These are phyloP conservation scores for Atherinosoma microstoma DNA, from an alignment of 2,797 vertebrate genomes.

Conservation along the genomic window DNA sequence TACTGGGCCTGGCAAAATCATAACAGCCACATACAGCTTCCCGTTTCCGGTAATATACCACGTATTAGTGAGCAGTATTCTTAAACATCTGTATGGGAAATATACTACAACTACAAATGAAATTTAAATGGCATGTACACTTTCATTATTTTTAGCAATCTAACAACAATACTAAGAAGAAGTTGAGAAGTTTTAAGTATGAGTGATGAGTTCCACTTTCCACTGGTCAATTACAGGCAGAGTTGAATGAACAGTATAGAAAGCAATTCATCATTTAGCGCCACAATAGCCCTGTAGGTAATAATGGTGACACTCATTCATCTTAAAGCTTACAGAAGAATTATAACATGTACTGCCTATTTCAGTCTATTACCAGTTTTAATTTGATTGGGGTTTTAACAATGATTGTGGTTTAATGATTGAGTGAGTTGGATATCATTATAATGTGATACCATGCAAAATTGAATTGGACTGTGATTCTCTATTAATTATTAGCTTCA, in stretches of 20 bases:
- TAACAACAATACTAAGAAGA: no score
- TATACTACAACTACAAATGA: no score
- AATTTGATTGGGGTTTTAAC: constrained; percentile 20
- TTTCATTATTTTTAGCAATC: no score
- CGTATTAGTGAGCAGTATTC: no score
- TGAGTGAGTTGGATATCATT: constrained; percentile 28
- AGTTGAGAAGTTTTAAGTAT: constrained; percentile 1
- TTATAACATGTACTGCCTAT: constrained; percentile 6
- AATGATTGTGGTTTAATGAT: constrained; percentile 29
- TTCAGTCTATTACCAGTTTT: constrained; percentile 17
- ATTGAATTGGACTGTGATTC: constrained; percentile 11
- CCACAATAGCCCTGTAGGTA: constrained; percentile 57
- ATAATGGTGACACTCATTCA: constrained; percentile 57
- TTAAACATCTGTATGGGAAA: no score
- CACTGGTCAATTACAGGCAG: constrained; percentile 68
- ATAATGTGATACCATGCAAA: constrained; percentile 11
- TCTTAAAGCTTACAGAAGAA: constrained; percentile 44
- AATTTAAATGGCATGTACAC: no score
- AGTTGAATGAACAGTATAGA: constrained; percentile 56
- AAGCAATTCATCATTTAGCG: constrained; percentile 61
- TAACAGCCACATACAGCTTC: no score
- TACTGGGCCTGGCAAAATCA: no score
- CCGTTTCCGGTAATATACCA: no score
- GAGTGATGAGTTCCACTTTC: constrained; percentile 71
- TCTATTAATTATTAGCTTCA: constrained; percentile 33